A percentile compares a stretch with the other conserved stretches of the same genome.
Conservation (phyloP, 1,140 invertebrate species). For the Drosophila teissieri region DNA sequence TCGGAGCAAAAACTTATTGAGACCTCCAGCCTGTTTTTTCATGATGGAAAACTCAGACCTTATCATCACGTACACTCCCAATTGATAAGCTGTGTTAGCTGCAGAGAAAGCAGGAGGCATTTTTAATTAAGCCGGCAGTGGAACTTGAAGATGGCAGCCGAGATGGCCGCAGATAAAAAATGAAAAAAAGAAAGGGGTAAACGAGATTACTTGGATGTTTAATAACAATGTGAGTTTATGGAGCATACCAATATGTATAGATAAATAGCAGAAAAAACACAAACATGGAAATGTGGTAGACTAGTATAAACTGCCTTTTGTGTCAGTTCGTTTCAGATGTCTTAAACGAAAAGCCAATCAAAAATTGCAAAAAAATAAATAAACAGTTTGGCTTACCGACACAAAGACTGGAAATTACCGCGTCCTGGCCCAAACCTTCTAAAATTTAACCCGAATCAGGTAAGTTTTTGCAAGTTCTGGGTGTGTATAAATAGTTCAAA, state of each 20-base stretch:
- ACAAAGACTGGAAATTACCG: background rate
- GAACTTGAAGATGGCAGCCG: conserved; percentile 13
- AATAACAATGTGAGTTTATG: background rate
- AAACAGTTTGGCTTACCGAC: conserved; percentile 3
- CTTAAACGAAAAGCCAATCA: too few relatives aligned
- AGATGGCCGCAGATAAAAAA: conserved; percentile 1
- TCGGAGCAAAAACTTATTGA: background rate
- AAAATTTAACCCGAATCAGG: conserved; percentile 8
- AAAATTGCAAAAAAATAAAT: conserved; percentile 3
- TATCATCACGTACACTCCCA: conserved; percentile 62
- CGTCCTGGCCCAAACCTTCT: conserved; percentile 9
- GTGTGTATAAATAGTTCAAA: background rate
- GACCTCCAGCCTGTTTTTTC: conserved; percentile 1
- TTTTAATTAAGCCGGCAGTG: conserved; percentile 39
- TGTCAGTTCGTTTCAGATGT: conserved; percentile 8
- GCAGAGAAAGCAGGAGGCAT: background rate
- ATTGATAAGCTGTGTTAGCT: background rate
- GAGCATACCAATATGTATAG: background rate
- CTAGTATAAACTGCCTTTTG: background rate
- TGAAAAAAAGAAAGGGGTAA: background rate
- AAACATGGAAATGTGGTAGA: background rate
- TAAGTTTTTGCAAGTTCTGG: background rate
- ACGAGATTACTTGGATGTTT: background rate
- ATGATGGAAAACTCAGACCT: conserved; percentile 6
- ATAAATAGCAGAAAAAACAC: background rate